Evolutionary conservation across 2,888 invertebrate genomes (phyloP), one percentile per base, ranked within the genome.

Genomic region (Oegoconia quadripuncta): DNA sequence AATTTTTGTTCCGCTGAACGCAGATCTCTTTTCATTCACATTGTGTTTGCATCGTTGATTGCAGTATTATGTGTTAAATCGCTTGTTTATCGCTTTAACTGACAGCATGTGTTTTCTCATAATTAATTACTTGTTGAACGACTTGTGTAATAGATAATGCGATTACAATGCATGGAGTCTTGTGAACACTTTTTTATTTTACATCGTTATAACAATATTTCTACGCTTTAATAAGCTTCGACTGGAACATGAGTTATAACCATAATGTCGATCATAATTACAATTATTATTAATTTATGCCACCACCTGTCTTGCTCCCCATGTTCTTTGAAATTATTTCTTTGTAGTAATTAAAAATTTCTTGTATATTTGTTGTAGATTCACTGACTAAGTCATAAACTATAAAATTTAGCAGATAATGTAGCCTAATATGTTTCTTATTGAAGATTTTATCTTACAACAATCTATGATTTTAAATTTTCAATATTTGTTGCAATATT

Each of bases 21-120:
- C 83, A 83, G 80, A 83, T 82, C 80, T 74, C 73, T 74, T 68
- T 72, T 66, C 69, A 70, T 74, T 78, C 78, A 76, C 73, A 70
- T 73, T 62, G 54, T 69, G 61, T 61, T 66, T 59, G 58, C 56
- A 60, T 59, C 51, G 54, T 54, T 63, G 52, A 59, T 56, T 49
- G 55, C 63, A 56, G 52, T 39, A 48, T 51, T 55, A 46, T 42
- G 39, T 56, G 49, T 55, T 60, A 51, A 51, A 57, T 59, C 47
- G 66, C 66, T 72, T 68, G 43, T 57, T 56, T 54, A 50, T 54
- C 52, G 44, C 47, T 45, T 49, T 50, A 43, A 49, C 50, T 59
- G 45, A 52, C 49, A 59, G 72, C 73, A 74, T 69, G 71, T 45
- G 42, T 44, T 43, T 51, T 48, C 44, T 47, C 47, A 51, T 44